phyloP scores from a whole-genome alignment of 2,113 vertebrate genomes.

The Thoracochromis brauschi region DNA sequence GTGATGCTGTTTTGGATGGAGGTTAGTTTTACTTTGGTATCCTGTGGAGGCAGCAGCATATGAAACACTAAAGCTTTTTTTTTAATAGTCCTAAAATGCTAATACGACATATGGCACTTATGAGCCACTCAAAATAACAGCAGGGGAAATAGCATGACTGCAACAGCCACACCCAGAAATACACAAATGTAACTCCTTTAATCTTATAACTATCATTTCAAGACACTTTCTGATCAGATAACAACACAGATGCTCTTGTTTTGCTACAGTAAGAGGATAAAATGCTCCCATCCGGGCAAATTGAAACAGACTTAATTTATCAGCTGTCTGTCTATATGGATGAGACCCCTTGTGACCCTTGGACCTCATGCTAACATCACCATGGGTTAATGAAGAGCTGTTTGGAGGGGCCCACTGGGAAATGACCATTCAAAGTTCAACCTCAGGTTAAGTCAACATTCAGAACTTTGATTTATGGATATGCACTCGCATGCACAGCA shows the following conservation, averaged over 20 bases:
- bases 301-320: not conserved
- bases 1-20: not conserved
- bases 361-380: not conserved
- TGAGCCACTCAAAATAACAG: not conserved
- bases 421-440: not conserved
- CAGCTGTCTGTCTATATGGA: not conserved
- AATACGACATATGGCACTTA: not conserved
- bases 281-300: not conserved
- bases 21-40: not conserved
- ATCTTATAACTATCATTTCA: not conserved
- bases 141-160: not conserved
- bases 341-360: not conserved
- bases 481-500: not conserved
- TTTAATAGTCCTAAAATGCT: not conserved
- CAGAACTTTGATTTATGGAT: not conserved
- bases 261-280: not conserved
- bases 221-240: not conserved
- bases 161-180: not conserved
- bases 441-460: slow-evolving; percentile 5
- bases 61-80: not conserved
- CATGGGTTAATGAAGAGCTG: not conserved
- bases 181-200: not conserved
- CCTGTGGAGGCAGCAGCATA: not conserved
- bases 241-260: not conserved
- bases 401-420: not conserved